Percentiles rank a stretch among this genome's conserved stretches.
Evolutionary conservation across 2,888 invertebrate genomes (phyloP).

Genomic region (Dynastes tityus): DNA sequence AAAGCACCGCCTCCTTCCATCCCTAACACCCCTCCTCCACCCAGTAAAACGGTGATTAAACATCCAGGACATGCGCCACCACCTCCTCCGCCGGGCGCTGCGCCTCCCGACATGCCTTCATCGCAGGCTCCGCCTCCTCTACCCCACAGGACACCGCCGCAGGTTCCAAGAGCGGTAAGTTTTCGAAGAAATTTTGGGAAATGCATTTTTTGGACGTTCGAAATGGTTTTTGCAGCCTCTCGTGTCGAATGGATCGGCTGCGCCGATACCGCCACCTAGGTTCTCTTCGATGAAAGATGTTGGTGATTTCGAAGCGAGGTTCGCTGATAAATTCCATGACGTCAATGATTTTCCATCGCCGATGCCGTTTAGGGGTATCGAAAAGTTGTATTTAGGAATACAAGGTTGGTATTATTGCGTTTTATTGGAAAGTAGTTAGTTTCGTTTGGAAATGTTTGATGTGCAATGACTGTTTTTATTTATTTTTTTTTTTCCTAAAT

Average conservation of each 20-base stretch:
- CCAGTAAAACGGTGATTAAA: conserved; percentile 62
- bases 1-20: conserved; percentile 68
- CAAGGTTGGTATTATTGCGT: conserved; percentile 69
- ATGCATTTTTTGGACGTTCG: not conserved
- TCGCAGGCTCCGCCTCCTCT: conserved; percentile 60
- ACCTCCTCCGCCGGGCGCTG: conserved; percentile 58
- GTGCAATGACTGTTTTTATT: not conserved
- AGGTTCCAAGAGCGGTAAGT: conserved; percentile 64
- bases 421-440: not conserved
- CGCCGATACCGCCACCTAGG: conserved; percentile 75
- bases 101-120: conserved; percentile 52
- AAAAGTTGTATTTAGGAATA: conserved; percentile 81
- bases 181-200: not conserved
- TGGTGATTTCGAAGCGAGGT: conserved; percentile 80
- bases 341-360: conserved; percentile 79
- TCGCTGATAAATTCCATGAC: conserved; percentile 78
- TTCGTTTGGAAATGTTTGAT: not conserved
- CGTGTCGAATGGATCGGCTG: conserved; percentile 53
- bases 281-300: conserved; percentile 76
- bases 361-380: conserved; percentile 78
- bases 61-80: conserved; percentile 62
- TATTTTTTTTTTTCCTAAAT: conserved; percentile 17
- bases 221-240: conserved; percentile 20
- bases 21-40: conserved; percentile 70
- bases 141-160: conserved; percentile 63